phyloP scores from a whole-genome alignment of 2,113 vertebrate genomes.

The Illadopsis cleaveri region DNA sequence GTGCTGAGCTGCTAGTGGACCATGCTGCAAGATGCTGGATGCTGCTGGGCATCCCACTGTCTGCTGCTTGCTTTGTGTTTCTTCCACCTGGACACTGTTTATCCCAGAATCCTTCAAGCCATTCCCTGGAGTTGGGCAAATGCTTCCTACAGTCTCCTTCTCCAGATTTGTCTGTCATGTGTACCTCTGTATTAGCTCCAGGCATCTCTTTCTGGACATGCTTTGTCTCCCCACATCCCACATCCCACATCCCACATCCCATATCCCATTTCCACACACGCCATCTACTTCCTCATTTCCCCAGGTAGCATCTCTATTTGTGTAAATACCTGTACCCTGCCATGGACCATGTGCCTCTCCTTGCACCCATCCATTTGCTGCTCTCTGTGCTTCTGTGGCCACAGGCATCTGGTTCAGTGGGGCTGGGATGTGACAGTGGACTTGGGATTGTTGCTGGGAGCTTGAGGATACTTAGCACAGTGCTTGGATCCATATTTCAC shows the following conservation, averaged over 20 bases:
- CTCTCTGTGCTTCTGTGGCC: background rate
- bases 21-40: background rate
- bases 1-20: background rate
- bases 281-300: background rate
- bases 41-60: background rate
- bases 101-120: background rate
- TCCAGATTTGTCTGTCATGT: background rate
- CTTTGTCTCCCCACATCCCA: background rate
- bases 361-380: background rate
- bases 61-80: background rate
- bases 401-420: background rate
- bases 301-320: background rate
- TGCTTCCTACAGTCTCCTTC: background rate
- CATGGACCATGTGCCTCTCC: fast-evolving
- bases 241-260: no score
- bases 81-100: background rate
- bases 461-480: background rate
- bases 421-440: background rate
- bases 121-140: background rate
- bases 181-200: background rate
- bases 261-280: background rate
- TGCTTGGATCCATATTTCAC: background rate
- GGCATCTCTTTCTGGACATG: background rate
- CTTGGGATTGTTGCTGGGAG: background rate
- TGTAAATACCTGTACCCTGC: background rate